Conservation (phyloP, 2,888 invertebrate species). For the Eurytoma californica region DNA sequence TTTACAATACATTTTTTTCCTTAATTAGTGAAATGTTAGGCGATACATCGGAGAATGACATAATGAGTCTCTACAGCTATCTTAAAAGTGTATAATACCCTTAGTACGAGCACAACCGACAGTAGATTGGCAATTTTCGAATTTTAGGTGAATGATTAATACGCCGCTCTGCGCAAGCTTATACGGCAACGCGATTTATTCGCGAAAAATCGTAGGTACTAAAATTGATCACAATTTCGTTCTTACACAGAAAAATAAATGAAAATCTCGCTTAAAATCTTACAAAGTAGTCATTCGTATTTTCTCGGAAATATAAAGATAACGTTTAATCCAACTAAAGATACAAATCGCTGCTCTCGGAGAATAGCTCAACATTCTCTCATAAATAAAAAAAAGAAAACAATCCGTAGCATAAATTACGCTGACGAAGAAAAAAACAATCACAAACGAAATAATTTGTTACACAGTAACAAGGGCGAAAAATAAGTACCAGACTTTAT, state of each 20-base stretch:
- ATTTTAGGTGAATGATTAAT: constrained; percentile 3
- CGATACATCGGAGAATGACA: constrained; percentile 7
- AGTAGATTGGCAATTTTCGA: constrained; percentile 13
- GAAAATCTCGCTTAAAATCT: neutral
- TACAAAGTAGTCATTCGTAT: too few species aligned
- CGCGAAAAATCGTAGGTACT: constrained; percentile 21
- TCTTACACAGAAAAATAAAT: too few species aligned
- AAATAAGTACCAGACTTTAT: constrained; percentile 42
- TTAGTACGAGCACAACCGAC: constrained; percentile 21
- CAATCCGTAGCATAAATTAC: neutral
- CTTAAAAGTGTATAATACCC: constrained; percentile 34
- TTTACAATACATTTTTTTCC: constrained; percentile 27
- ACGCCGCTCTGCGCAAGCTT: neutral
- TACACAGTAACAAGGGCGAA: constrained; percentile 48
- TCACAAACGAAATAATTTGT: constrained; percentile 25
- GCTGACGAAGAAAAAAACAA: constrained; percentile 3
- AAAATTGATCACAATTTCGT: constrained; percentile 23
- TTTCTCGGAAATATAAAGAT: too few species aligned
- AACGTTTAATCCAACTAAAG: too few species aligned
- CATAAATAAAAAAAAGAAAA: too few species aligned
- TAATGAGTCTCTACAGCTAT: constrained; percentile 22
- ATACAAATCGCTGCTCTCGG: too few species aligned
- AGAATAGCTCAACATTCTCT: neutral
- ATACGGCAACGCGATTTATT: neutral
- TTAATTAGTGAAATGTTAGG: constrained; percentile 1